phyloP scores from a whole-genome alignment of 2,888 invertebrate genomes.

The Frankliniella fusca region DNA sequence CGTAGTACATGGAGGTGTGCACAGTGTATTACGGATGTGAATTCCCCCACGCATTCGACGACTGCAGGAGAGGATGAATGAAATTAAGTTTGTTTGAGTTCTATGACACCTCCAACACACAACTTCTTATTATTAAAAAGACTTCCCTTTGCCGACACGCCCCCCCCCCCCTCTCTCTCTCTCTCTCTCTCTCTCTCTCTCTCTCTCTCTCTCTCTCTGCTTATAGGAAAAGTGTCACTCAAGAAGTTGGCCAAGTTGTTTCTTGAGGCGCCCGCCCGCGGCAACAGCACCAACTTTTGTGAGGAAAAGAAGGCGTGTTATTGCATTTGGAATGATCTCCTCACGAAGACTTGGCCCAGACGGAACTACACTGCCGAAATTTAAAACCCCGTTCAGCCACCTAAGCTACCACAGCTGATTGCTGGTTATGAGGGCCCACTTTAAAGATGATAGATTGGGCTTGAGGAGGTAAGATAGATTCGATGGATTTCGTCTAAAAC shows the following conservation, averaged over 20 bases:
- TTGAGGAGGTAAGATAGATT: too few species aligned
- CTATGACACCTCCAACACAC: conserved; percentile 2
- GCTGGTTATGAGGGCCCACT: not conserved
- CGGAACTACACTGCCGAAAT: not conserved
- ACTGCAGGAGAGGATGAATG: not conserved
- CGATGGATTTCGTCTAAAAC: too few species aligned
- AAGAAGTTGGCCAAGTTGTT: conserved; percentile 20
- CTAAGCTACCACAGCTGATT: too few species aligned
- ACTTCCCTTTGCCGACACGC: not conserved
- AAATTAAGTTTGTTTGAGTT: conserved; percentile 23
- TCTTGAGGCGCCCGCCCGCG: not conserved
- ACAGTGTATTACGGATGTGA: too few species aligned
- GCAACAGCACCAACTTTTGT: not conserved
- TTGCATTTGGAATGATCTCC: conserved; percentile 9
- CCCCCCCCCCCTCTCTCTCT: too few species aligned
- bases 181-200: too few species aligned
- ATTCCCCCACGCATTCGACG: too few species aligned
- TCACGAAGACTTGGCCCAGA: not conserved
- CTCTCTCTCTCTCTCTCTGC: too few species aligned
- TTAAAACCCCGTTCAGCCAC: not conserved
- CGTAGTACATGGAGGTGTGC: too few species aligned
- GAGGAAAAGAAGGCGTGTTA: not conserved
- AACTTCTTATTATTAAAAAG: conserved; percentile 25
- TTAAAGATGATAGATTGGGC: too few species aligned
- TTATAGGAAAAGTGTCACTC: conserved; percentile 23